Conservation (phyloP, 2,888 invertebrate species). For the Listrodromus nycthemerus region DNA sequence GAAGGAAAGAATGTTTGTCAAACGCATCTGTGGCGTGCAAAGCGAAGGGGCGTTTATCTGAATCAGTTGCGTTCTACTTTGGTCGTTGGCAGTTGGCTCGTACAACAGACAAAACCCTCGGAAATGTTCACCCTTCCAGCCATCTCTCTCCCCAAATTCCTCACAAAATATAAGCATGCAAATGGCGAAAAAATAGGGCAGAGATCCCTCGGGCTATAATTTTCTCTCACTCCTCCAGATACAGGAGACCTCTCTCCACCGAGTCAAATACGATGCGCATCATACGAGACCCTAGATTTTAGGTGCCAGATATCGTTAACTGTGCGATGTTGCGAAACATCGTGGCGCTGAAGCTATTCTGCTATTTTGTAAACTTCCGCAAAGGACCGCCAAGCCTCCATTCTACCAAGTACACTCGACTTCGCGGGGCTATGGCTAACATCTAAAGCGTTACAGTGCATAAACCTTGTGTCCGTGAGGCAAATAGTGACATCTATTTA, state of each 20-base stretch:
- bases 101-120: not conserved
- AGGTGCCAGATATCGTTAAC: constrained; percentile 1
- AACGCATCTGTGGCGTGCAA: not conserved
- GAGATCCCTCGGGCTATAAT: constrained; percentile 7
- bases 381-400: too few relatives aligned
- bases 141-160: not conserved
- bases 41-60: not conserved
- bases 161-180: constrained; percentile 6
- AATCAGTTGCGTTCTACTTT: not conserved
- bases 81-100: not conserved
- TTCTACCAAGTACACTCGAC: too few relatives aligned
- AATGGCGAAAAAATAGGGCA: not conserved
- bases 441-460: too few relatives aligned
- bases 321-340: not conserved
- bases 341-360: not conserved
- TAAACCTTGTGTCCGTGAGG: too few relatives aligned
- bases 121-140: not conserved
- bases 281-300: not conserved
- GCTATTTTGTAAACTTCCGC: too few relatives aligned
- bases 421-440: too few relatives aligned
- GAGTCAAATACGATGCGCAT: not conserved
- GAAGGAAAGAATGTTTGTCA: not conserved
- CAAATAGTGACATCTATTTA: not conserved
- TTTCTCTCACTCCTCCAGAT: not conserved
- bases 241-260: not conserved